These are phyloP conservation scores for Cactoblastis cactorum DNA, from an alignment of 2,888 invertebrate species.

Conservation along the genomic window DNA sequence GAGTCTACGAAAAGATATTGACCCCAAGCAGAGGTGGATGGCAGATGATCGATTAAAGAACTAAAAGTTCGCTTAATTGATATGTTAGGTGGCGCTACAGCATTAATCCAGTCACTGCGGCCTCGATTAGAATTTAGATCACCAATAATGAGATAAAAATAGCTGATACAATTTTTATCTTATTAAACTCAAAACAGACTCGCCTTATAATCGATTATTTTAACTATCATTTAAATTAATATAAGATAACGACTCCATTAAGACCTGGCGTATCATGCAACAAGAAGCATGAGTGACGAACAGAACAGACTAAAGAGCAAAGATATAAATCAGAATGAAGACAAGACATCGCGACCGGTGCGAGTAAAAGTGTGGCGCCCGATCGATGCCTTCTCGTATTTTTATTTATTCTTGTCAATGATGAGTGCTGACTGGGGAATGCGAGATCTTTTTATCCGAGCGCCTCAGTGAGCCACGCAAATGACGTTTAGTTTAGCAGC, in stretches of 20 bases:
- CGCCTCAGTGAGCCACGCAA: conserved; percentile 54
- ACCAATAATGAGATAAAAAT: conserved; percentile 24
- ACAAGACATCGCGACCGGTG: conserved; percentile 49
- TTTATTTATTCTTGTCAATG: conserved; percentile 50
- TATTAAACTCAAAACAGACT: not conserved
- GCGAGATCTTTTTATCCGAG: conserved; percentile 35
- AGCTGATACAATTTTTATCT: not conserved
- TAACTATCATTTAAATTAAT: not conserved
- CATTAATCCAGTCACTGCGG: conserved; percentile 37
- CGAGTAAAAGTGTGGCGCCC: conserved; percentile 68
- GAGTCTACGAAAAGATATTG: conserved; percentile 68
- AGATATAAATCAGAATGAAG: conserved; percentile 58
- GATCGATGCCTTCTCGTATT: conserved; percentile 51
- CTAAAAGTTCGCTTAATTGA: conserved; percentile 55
- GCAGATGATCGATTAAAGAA: conserved; percentile 68
- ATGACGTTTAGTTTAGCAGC: conserved; percentile 56
- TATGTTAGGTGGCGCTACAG: conserved; percentile 59
- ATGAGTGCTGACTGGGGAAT: conserved; percentile 53
- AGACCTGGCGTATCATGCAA: conserved; percentile 30
- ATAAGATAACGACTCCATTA: conserved; percentile 22
- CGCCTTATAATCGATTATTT: not conserved
- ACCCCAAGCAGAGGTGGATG: conserved; percentile 62
- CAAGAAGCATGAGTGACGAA: conserved; percentile 38
- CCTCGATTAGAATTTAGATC: conserved; percentile 45
- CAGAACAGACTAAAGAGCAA: conserved; percentile 35